Evolutionary conservation across 1,140 invertebrate genomes (phyloP), one percentile per base, ranked within the genome.

Genomic region (Brachionus sp.): DNA sequence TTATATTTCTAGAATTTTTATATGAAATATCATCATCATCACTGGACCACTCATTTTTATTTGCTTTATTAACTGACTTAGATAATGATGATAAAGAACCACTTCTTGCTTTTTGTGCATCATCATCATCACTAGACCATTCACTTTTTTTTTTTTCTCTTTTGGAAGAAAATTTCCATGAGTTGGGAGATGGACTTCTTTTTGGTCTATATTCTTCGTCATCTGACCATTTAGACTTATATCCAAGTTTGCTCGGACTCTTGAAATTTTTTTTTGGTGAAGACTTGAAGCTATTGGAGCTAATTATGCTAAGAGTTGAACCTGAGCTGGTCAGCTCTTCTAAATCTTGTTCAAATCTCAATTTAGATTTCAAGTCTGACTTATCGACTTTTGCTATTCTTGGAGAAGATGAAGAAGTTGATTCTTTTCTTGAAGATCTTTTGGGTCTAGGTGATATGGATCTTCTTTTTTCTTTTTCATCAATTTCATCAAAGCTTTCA

Each of bases 281-380:
- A n/a, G 64, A 66, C 29, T 66, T 66, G 13, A 33, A 33, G 5
- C 64, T 33, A 66, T 70, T 39, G 5, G 66, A 70, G 37, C 66
- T 70, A n/a, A 70, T n/a, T 39, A 39, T 70, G 9, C 66, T 70
- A 9, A 70, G 37, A 12, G 66, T 70, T 70, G 66, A 70, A 70
- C 39, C 66, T 10, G 66, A 70, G 19, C 66, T 70, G n/a, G 37
- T 35, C 13, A 70, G 10, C 13, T 70, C 66, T 39, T 70, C 66
- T 9, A 70, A 70, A 70, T 70, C 66, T 42, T 70, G 66, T 0
- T 70, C 66, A 70, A 70, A 70, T 70, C 66, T 42, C 7, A 70
- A 9, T 39, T 39, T 37, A n/a, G 66, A 37, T 33, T 70, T 33
- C 13, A 66, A 37, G 23, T 66, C 64, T 13, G 25, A 35, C 29